These are phyloP conservation scores for Drosophila cognata DNA, from an alignment of 2,888 invertebrate genomes.

Conservation along the genomic window DNA sequence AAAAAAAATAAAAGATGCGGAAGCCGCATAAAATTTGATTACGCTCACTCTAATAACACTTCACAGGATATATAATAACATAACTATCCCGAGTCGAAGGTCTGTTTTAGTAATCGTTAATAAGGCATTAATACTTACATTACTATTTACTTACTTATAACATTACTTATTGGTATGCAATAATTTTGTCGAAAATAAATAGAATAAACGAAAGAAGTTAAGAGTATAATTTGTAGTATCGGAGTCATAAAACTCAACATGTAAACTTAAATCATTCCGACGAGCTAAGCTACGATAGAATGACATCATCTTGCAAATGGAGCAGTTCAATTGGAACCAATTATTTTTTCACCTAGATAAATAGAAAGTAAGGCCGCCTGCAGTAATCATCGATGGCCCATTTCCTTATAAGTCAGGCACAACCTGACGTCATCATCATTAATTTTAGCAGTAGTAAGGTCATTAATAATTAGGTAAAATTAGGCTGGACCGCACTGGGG, in stretches of 20 bases:
- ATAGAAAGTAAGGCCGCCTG: not conserved
- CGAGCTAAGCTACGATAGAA: not conserved
- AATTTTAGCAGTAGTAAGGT: not conserved
- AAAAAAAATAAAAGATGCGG: not conserved
- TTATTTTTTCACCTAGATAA: not conserved
- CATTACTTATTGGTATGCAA: not conserved
- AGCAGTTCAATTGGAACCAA: not conserved
- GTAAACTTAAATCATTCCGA: not conserved
- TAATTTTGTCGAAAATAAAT: not conserved
- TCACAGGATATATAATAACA: not conserved
- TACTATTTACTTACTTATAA: not conserved
- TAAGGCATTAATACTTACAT: not conserved
- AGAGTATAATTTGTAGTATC: not conserved
- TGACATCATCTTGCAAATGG: not conserved
- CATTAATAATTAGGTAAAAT: not conserved
- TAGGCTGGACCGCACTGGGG: not conserved
- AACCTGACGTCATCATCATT: not conserved
- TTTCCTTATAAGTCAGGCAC: not conserved
- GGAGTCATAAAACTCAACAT: not conserved
- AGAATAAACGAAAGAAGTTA: not conserved
- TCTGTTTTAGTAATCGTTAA: not conserved
- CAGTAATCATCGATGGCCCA: not conserved
- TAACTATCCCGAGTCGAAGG: not conserved
- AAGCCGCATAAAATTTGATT: not conserved
- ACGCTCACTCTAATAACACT: not conserved